Percentiles rank a stretch among this genome's conserved stretches.
Conservation (phyloP, 2,113 vertebrate genomes). For the Hemichromis elongatus region DNA sequence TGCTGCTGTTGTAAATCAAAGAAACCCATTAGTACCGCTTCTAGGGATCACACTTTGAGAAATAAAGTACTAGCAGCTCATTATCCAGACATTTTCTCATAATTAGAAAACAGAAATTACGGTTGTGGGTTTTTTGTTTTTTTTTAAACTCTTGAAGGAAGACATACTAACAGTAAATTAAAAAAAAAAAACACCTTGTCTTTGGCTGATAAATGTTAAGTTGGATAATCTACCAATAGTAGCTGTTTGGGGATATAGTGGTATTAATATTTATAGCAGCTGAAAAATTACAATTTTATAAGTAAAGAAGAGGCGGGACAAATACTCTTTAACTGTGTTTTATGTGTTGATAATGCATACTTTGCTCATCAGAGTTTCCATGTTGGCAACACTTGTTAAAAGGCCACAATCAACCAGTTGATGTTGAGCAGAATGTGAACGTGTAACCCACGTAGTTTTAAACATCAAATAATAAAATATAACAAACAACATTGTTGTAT, state of each 20-base stretch:
- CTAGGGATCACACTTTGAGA: background rate
- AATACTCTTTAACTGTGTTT: background rate
- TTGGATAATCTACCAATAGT: background rate
- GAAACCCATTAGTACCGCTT: background rate
- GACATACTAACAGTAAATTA: background rate
- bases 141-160: background rate
- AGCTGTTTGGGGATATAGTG: background rate
- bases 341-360: background rate
- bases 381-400: background rate
- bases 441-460: background rate
- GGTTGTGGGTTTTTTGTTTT: background rate
- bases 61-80: background rate
- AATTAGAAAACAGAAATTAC: background rate
- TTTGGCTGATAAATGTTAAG: background rate
- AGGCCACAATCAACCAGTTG: background rate
- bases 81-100: background rate
- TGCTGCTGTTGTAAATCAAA: background rate
- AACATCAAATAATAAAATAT: too few relatives aligned
- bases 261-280: background rate
- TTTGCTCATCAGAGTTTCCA: background rate
- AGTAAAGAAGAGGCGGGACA: background rate
- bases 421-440: background rate
- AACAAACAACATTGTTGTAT: background rate
- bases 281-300: background rate
- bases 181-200: background rate